Conservation (phyloP, 2,888 invertebrate species). For the Rhagonycha lutea region DNA sequence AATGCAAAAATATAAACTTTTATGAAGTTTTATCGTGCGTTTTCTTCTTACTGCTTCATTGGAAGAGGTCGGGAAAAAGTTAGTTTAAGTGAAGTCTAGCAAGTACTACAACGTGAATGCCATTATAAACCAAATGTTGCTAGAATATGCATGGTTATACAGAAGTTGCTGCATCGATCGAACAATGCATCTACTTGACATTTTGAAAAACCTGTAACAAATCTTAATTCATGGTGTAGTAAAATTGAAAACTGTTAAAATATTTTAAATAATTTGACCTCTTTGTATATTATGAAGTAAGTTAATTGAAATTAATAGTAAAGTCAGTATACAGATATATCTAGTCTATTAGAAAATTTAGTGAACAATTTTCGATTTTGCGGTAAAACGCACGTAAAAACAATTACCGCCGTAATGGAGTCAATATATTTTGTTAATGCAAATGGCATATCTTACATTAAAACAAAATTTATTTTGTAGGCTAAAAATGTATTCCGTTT, state of each 20-base stretch:
- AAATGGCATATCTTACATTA: not conserved
- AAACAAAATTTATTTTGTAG: not conserved
- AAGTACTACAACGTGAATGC: not conserved
- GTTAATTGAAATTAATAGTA: not conserved
- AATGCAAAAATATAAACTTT: not conserved
- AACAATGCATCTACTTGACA: not conserved
- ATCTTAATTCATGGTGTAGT: not conserved
- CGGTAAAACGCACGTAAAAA: not conserved
- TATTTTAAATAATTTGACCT: too few relatives aligned
- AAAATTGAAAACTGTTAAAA: not conserved
- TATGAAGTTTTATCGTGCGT: not conserved
- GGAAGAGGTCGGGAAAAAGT: not conserved
- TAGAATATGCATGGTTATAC: not conserved
- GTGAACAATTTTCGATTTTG: not conserved
- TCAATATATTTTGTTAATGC: not conserved
- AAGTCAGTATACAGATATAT: not conserved
- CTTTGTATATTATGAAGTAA: not conserved
- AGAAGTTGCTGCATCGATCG: not conserved
- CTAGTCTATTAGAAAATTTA: not conserved
- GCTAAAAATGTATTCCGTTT: not conserved
- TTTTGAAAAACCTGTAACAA: not conserved
- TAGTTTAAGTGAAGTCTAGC: too few relatives aligned
- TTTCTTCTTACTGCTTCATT: not conserved
- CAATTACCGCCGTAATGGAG: not conserved
- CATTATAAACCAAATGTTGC: not conserved